phyloP scores from a whole-genome alignment of 2,113 vertebrate species.

The Proteles cristata region DNA sequence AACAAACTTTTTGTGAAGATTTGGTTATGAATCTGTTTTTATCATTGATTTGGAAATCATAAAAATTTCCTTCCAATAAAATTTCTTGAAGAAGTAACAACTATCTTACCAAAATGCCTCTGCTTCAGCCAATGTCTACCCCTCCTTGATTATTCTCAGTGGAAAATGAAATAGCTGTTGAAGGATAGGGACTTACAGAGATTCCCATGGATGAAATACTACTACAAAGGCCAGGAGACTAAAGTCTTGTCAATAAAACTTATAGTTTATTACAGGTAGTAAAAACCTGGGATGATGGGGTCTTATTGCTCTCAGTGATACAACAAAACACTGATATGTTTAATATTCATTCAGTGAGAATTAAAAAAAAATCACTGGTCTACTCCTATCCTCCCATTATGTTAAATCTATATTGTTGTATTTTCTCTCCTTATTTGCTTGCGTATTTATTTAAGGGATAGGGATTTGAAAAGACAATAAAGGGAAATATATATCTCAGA shows the following conservation, averaged over 20 bases:
- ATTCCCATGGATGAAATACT: not conserved
- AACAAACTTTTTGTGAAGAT: not conserved
- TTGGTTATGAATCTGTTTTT: not conserved
- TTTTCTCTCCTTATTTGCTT: not conserved
- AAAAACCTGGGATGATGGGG: not conserved
- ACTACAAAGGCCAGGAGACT: not conserved
- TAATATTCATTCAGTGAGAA: not conserved
- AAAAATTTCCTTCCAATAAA: not conserved
- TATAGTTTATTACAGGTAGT: not conserved
- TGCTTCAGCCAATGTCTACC: not conserved
- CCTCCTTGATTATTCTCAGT: not conserved
- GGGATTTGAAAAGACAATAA: not conserved
- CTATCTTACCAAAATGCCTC: not conserved
- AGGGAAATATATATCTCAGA: slow-evolving; percentile 13
- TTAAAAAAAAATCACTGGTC: not conserved
- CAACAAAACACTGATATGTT: not conserved
- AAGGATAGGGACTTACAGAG: not conserved
- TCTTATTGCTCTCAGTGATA: not conserved
- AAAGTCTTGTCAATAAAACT: not conserved
- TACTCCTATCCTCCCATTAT: not conserved
- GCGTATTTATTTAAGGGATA: slow-evolving; percentile 3
- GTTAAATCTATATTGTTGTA: not conserved
- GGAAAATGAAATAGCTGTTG: not conserved
- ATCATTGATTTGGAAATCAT: not conserved
- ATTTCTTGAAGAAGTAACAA: not conserved